Percentiles rank a stretch among this genome's conserved stretches.
These are phyloP conservation scores for Alviniconcha strummeri DNA, from an alignment of 2,888 invertebrate genomes.

Conservation along the genomic window DNA sequence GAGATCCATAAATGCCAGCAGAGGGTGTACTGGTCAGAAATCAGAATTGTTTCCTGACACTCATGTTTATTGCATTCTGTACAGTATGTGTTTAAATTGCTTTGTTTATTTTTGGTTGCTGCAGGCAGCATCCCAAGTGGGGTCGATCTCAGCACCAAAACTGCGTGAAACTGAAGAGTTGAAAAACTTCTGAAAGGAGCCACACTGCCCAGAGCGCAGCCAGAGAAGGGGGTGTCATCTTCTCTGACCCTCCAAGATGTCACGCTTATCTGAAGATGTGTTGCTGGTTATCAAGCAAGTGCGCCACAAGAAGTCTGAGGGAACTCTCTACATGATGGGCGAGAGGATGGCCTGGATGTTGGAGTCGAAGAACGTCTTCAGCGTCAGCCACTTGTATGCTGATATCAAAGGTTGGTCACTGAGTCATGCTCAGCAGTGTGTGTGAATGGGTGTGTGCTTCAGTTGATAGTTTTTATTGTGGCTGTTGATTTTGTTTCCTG, in stretches of 20 bases:
- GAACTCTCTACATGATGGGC: slow-evolving; percentile 95
- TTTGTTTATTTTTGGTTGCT: neutral
- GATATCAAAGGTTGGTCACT: slow-evolving; percentile 91
- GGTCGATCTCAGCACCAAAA: neutral
- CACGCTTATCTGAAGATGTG: slow-evolving; percentile 85
- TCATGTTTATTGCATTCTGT: no score
- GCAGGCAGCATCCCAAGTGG: neutral
- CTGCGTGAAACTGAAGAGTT: neutral
- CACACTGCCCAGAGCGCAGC: no score
- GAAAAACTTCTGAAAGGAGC: neutral
- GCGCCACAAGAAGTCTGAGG: slow-evolving; percentile 96
- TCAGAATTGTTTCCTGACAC: no score
- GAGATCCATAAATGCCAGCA: no score
- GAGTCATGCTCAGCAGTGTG: neutral
- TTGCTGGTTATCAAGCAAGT: slow-evolving; percentile 93
- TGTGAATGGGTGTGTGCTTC: slow-evolving; percentile 25
- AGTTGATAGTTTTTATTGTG: slow-evolving; percentile 76
- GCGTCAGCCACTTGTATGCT: slow-evolving; percentile 93
- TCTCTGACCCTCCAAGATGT: slow-evolving; percentile 44
- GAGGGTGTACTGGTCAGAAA: no score
- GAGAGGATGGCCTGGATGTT: slow-evolving; percentile 97
- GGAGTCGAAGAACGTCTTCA: slow-evolving; percentile 90
- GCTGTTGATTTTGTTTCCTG: no score
- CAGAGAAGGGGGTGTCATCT: no score
- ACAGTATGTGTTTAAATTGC: no score